Evolutionary conservation across 2,113 vertebrate species (phyloP).

Genomic region (Danio rerio): DNA sequence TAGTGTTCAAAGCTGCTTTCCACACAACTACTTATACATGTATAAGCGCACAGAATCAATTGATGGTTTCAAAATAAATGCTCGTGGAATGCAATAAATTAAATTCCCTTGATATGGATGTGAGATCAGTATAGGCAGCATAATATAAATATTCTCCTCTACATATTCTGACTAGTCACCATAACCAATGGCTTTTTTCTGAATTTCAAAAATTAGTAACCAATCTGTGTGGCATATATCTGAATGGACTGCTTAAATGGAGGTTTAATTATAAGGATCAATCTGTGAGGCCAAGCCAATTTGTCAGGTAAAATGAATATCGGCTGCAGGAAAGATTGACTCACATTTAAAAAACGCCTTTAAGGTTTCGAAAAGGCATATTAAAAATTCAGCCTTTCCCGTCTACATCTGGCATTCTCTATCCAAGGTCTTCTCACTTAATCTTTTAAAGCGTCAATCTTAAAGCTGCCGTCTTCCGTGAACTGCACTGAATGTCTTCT

Average conservation of each 20-base stretch:
- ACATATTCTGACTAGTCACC: no score
- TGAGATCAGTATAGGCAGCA: not conserved
- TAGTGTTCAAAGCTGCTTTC: no score
- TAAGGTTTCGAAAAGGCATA: not conserved
- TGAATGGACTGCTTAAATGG: no score
- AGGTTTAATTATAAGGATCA: not conserved
- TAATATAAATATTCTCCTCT: not conserved
- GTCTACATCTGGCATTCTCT: not conserved
- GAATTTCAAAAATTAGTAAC: no score
- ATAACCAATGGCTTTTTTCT: no score
- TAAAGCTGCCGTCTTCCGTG: not conserved
- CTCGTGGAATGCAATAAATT: not conserved
- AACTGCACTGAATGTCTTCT: not conserved
- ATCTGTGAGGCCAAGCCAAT: not conserved
- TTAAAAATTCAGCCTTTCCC: not conserved
- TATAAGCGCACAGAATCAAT: not conserved
- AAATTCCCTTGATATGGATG: no score
- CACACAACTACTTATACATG: not conserved
- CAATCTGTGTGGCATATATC: no score
- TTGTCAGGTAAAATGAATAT: not conserved
- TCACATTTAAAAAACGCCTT: not conserved
- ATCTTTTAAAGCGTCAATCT: not conserved
- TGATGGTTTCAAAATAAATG: not conserved
- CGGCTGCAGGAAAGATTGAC: not conserved
- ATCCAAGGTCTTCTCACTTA: constrained; percentile 4